Evolutionary conservation across 2,113 vertebrate species (phyloP).

Genomic region (Falco punctatus): DNA sequence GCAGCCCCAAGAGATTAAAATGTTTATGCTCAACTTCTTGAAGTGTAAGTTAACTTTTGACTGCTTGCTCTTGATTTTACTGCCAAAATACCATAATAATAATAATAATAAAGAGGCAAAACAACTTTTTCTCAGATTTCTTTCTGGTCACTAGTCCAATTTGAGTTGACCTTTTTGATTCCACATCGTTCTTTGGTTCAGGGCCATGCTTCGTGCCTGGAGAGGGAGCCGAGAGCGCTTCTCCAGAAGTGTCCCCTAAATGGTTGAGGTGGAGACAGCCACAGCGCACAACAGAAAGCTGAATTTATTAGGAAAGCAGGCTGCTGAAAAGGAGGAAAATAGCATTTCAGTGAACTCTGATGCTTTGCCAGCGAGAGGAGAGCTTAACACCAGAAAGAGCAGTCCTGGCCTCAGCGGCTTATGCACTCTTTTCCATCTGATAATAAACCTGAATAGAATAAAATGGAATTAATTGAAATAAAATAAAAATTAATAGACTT

Average conservation of each 20-base stretch:
- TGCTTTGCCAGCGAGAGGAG: neutral
- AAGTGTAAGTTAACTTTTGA: neutral
- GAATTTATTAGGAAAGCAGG: neutral
- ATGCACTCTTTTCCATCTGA: neutral
- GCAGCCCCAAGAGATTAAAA: neutral
- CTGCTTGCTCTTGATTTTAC: neutral
- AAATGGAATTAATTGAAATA: neutral
- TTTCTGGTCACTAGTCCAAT: neutral
- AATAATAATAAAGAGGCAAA: neutral
- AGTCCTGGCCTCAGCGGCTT: neutral
- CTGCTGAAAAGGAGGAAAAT: neutral
- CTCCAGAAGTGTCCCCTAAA: neutral
- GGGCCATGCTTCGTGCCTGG: neutral
- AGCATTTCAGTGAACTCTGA: neutral
- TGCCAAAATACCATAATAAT: neutral
- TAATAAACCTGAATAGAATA: neutral
- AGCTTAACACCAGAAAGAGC: neutral
- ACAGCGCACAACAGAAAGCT: neutral
- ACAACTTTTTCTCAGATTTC: neutral
- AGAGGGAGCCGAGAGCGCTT: neutral
- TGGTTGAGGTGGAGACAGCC: neutral
- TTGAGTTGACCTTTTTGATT: neutral
- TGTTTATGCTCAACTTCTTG: neutral
- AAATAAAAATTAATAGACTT: neutral
- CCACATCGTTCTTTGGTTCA: fast-evolving